Conservation (phyloP, 2,888 invertebrate species). For the Lomographa bimaculata region DNA sequence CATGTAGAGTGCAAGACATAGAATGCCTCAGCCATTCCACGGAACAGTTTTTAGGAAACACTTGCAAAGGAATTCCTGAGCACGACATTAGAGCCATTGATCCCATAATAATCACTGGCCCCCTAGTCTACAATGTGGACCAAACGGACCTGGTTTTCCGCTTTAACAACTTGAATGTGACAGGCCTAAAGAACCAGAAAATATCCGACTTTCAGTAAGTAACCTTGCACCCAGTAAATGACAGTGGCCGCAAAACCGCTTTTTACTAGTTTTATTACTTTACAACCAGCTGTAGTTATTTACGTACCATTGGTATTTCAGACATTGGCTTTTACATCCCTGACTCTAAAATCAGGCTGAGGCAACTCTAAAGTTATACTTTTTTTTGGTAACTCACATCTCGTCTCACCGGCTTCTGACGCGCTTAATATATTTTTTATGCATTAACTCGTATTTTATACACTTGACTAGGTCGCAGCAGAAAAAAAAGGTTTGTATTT, state of each 20-base stretch:
- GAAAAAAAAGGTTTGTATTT: too few species aligned
- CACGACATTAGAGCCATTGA: slow-evolving; percentile 56
- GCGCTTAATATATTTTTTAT: too few species aligned
- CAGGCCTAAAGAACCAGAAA: slow-evolving; percentile 57
- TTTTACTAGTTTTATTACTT: not conserved
- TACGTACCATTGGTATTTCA: not conserved
- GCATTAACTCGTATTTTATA: too few species aligned
- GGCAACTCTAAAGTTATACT: too few species aligned
- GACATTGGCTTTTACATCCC: too few species aligned
- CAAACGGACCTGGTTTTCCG: slow-evolving; percentile 45
- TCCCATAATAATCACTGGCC: slow-evolving; percentile 47
- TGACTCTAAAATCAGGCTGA: too few species aligned
- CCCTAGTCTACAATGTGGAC: slow-evolving; percentile 42
- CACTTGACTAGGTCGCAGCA: too few species aligned
- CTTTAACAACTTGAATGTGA: slow-evolving; percentile 55
- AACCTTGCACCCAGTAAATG: slow-evolving; percentile 18
- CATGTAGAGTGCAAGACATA: slow-evolving; percentile 58
- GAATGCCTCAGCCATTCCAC: slow-evolving; percentile 60
- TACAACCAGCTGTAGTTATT: slow-evolving; percentile 10
- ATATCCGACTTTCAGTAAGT: slow-evolving; percentile 63
- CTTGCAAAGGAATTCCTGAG: slow-evolving; percentile 51
- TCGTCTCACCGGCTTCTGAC: too few species aligned
- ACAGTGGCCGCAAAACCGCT: slow-evolving; percentile 10
- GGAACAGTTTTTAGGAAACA: slow-evolving; percentile 56
- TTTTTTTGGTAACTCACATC: too few species aligned